Percentiles rank a stretch among this genome's conserved stretches.
Conservation (phyloP, 2,888 invertebrate genomes). For the Cerastis rubricosa region DNA sequence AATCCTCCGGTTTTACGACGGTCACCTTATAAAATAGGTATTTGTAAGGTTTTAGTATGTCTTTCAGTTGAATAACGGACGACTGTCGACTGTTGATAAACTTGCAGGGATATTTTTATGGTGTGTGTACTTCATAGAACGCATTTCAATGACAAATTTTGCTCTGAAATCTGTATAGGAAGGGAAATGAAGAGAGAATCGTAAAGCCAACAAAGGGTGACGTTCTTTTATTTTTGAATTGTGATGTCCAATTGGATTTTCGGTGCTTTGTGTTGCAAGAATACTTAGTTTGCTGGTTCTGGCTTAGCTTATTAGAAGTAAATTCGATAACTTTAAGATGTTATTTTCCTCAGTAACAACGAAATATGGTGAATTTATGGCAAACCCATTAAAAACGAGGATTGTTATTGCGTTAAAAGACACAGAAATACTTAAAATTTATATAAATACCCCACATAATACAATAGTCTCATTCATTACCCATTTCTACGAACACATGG, state of each 20-base stretch:
- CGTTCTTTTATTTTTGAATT: not conserved
- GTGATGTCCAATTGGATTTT: not conserved
- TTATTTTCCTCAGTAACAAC: no score
- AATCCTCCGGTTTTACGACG: conserved; percentile 68
- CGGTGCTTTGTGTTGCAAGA: not conserved
- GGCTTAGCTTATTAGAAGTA: not conserved
- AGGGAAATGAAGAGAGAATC: no score
- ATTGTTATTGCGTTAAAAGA: no score
- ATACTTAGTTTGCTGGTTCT: not conserved
- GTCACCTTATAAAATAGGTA: conserved; percentile 69
- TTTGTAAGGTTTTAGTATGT: conserved; percentile 63
- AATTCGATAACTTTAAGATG: not conserved
- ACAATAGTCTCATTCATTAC: conserved; percentile 12
- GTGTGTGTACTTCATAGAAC: conserved; percentile 19
- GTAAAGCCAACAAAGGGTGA: not conserved
- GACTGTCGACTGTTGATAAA: conserved; percentile 61
- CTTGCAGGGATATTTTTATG: conserved; percentile 38
- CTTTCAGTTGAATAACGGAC: conserved; percentile 53
- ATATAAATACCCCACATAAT: not conserved
- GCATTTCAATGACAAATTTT: conserved; percentile 16
- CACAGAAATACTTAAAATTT: not conserved
- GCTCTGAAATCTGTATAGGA: not conserved
- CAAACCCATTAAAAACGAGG: not conserved
- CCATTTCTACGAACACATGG: conserved; percentile 10
- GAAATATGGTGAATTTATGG: not conserved